phyloP scores from a whole-genome alignment of 2,888 invertebrate genomes.

The Atethmia centrago region DNA sequence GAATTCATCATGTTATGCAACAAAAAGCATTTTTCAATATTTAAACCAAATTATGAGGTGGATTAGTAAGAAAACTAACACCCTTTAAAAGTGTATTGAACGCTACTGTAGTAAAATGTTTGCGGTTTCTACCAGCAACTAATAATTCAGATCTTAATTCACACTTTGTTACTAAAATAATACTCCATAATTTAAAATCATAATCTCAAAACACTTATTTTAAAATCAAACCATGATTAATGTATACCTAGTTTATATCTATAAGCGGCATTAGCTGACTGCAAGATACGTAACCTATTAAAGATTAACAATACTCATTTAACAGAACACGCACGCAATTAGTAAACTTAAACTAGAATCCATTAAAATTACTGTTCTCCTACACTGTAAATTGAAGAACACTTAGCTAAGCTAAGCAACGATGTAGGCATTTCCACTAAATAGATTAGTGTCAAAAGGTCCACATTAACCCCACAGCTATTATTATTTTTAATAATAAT shows the following conservation, averaged over 20 bases:
- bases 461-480: background rate
- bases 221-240: background rate
- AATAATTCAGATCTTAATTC: too few species aligned
- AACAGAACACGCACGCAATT: slow-evolving; percentile 27
- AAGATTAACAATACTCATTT: slow-evolving; percentile 17
- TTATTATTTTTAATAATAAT: too few species aligned
- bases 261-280: background rate
- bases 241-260: background rate
- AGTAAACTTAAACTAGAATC: slow-evolving; percentile 23
- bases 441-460: slow-evolving; percentile 5
- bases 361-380: slow-evolving; percentile 38
- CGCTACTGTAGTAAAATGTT: too few species aligned
- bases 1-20: too few species aligned
- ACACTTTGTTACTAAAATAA: too few species aligned
- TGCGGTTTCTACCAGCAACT: background rate
- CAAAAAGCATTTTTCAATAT: too few species aligned
- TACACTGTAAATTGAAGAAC: slow-evolving; percentile 41
- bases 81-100: too few species aligned
- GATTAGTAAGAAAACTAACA: too few species aligned
- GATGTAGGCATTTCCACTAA: background rate
- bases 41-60: too few species aligned
- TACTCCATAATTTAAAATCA: too few species aligned
- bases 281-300: slow-evolving; percentile 5
- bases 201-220: background rate
- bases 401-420: slow-evolving; percentile 21